Evolutionary conservation across 1,140 invertebrate species (phyloP), one percentile per base, ranked within the genome.

Genomic region (Orchesella cincta): DNA sequence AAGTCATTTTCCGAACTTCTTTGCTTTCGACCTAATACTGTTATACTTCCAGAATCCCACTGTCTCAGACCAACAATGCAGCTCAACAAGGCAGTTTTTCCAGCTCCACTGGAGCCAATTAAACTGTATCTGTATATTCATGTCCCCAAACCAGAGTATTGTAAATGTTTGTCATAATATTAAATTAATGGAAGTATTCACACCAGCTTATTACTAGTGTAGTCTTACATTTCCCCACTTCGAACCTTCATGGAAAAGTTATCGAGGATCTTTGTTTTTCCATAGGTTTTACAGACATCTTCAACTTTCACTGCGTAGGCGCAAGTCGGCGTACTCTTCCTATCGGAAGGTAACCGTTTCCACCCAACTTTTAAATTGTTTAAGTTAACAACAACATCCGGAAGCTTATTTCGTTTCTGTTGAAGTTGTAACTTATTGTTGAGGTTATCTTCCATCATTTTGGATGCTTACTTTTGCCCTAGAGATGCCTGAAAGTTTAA

Each of bases 81-180:
- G 8, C 83, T 80, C 14, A 88, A 80, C 1, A 87, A 75, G 1
- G 87, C 88, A 0, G 87, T 84, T 85, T 85, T 83, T 57, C 82
- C 81, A 80, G 83, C 81, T 1, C 84, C 84, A 51, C 82, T 86
- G 79, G 80, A 85, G 73, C 84, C 84, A 34, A 88, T 75, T 5
- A 87, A 78, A 35, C 85, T 84, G 77, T 87, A 87, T 70, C 85
- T 85, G 23, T 57, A 57, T 26, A 57, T 57, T n/a, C 8, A 57
- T 8, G 39, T 46, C 5, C 39, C 5, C 39, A 18, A 46, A 46
- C 18, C n/a, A n/a, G n/a, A n/a, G n/a, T n/a, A n/a, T n/a, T n/a
- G n/a, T n/a, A n/a, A n/a, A n/a, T 46, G 39, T 18, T 8, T 46
- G 5, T 57, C 23, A 23, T 14, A 57, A 23, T 14, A 57, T 57